phyloP scores from a whole-genome alignment of 2,888 invertebrate genomes.

The Eumacrocentrus americanus region DNA sequence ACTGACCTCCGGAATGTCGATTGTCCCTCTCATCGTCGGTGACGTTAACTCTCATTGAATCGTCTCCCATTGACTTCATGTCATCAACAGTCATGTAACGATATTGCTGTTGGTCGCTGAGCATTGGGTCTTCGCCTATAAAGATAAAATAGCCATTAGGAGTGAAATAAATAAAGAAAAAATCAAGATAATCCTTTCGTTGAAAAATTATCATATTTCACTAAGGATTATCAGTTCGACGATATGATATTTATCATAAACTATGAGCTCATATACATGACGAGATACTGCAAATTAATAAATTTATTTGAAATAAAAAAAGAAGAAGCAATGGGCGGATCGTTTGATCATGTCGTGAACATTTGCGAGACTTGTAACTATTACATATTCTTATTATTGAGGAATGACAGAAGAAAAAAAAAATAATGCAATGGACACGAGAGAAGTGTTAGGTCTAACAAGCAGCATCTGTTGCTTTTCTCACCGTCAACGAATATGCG shows the following conservation, averaged over 20 bases:
- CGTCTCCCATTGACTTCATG: conserved; percentile 93
- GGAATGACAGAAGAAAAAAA: neutral
- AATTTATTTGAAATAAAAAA: neutral
- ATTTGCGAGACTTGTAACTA: neutral
- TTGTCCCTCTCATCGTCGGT: conserved; percentile 88
- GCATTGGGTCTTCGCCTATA: conserved; percentile 87
- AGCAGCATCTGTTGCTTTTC: conserved; percentile 1
- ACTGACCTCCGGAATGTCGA: conserved; percentile 59
- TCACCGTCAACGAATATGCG: conserved; percentile 19
- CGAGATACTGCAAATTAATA: neutral
- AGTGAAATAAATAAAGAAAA: conserved; percentile 1
- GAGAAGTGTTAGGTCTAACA: neutral
- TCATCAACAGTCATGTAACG: conserved; percentile 93
- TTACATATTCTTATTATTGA: neutral
- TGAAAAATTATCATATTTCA: neutral
- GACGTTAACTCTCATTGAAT: conserved; percentile 91
- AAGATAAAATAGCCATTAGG: conserved; percentile 20
- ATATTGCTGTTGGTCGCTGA: conserved; percentile 86
- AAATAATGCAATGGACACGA: neutral
- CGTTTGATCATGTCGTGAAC: neutral
- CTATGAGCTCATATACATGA: neutral
- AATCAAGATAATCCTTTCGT: neutral
- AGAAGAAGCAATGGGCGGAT: neutral
- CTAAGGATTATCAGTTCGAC: neutral
- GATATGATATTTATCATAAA: neutral